Conservation (phyloP, 2,797 vertebrate species). For the Sebastes goodei region DNA sequence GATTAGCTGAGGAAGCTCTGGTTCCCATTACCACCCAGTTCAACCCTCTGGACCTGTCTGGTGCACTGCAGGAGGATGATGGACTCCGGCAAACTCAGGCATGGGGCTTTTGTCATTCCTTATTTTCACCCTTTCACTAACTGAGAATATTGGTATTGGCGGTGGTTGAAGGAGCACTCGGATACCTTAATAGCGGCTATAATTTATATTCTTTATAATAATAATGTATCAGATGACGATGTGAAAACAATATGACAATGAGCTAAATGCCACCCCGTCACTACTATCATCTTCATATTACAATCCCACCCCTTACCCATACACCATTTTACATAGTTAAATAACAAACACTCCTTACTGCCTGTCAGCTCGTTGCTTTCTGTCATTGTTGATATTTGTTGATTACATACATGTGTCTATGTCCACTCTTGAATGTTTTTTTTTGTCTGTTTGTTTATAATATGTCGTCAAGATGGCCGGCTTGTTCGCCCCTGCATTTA, state of each 20-base stretch:
- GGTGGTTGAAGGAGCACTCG: neutral
- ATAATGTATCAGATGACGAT: neutral
- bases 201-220: neutral
- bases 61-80: neutral
- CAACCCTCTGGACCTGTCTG: conserved; percentile 19
- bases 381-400: no score
- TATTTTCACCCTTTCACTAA: neutral
- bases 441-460: no score
- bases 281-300: no score
- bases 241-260: neutral
- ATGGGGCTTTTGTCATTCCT: neutral
- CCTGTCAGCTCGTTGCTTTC: no score
- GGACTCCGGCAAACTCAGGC: neutral
- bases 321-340: no score
- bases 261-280: no score
- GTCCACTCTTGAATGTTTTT: no score
- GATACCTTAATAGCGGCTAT: neutral
- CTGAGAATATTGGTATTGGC: neutral
- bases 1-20: conserved; percentile 51
- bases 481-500: no score
- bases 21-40: conserved; percentile 49
- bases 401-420: no score
- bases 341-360: no score
- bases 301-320: no score
- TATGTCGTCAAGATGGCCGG: no score